phyloP scores from a whole-genome alignment of 1,140 invertebrate species.

The Drosophila kikkawai region DNA sequence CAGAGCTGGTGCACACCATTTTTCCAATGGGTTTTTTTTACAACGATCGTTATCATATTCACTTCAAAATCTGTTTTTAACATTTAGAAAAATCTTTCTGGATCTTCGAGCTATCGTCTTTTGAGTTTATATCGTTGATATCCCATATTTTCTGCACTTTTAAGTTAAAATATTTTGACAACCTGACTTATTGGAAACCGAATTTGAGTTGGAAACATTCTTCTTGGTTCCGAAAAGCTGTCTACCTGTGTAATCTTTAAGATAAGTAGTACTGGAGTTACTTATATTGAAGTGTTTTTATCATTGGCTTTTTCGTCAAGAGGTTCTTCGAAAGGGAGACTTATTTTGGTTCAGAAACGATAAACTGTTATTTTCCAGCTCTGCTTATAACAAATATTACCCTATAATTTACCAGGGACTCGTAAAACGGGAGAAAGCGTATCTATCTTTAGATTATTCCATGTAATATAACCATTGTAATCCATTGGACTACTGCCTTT shows the following conservation, averaged over 20 bases:
- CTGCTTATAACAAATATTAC: not conserved
- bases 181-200: too few relatives aligned
- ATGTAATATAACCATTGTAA: slow-evolving; percentile 25
- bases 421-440: not conserved
- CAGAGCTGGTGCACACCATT: not conserved
- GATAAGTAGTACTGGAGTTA: not conserved
- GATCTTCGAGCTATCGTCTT: too few relatives aligned
- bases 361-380: not conserved
- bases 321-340: not conserved
- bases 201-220: too few relatives aligned
- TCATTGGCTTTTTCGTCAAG: not conserved
- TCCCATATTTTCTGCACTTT: too few relatives aligned
- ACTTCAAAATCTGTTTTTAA: too few relatives aligned
- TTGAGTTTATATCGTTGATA: too few relatives aligned
- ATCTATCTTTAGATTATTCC: slow-evolving; percentile 9
- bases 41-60: too few relatives aligned
- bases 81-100: too few relatives aligned
- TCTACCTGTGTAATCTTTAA: too few relatives aligned
- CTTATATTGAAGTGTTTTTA: not conserved
- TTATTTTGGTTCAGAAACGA: not conserved
- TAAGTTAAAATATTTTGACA: too few relatives aligned
- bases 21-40: too few relatives aligned
- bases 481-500: not conserved
- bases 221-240: too few relatives aligned
- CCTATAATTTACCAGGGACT: not conserved